These are phyloP conservation scores for Leistus spinibarbis DNA, from an alignment of 2,888 invertebrate genomes.

Conservation along the genomic window DNA sequence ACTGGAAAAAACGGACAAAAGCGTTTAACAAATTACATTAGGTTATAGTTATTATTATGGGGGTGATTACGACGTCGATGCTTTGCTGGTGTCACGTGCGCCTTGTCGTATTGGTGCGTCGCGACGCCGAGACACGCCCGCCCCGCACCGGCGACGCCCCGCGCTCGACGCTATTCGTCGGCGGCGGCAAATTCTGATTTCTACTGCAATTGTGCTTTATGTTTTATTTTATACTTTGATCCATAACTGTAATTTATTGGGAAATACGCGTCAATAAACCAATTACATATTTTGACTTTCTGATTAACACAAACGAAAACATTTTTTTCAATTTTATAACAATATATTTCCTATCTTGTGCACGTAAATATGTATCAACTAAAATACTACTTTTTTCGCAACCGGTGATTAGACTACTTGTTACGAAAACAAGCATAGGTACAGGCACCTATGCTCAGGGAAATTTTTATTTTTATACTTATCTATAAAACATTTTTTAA, in stretches of 20 bases:
- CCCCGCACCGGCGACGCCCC: neutral
- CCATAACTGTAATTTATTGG: neutral
- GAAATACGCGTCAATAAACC: neutral
- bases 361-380: no score
- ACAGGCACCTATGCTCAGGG: no score
- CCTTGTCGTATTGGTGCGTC: conserved; percentile 4
- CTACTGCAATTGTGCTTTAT: neutral
- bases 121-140: conserved; percentile 21
- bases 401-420: no score
- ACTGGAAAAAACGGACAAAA: conserved; percentile 16
- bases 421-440: no score
- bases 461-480: no score
- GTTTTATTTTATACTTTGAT: neutral
- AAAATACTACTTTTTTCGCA: no score
- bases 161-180: neutral
- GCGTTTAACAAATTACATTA: conserved; percentile 30
- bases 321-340: no score
- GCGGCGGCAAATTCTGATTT: neutral
- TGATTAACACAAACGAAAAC: no score
- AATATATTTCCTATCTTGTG: no score
- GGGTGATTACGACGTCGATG: neutral
- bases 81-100: conserved; percentile 1
- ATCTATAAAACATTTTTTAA: no score
- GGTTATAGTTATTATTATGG: conserved; percentile 20
- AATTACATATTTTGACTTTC: no score